These are phyloP conservation scores for Vireo altiloquus DNA, from an alignment of 2,113 vertebrate species.

Conservation along the genomic window DNA sequence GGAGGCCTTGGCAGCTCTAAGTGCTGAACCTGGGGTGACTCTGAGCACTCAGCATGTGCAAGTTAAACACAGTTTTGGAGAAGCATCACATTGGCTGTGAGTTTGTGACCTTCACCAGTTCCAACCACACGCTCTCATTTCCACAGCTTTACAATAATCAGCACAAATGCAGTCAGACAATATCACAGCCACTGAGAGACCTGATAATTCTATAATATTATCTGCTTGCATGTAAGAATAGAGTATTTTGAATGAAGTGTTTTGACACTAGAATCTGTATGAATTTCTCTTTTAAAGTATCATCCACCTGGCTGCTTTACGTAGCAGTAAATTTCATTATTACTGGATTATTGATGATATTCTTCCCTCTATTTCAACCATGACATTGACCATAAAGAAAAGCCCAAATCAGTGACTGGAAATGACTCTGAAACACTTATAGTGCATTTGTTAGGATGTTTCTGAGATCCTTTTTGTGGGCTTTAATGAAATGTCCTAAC, in stretches of 20 bases:
- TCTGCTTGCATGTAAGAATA: not conserved
- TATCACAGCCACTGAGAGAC: not conserved
- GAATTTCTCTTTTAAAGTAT: not conserved
- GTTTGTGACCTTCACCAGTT: not conserved
- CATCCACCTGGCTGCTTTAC: not conserved
- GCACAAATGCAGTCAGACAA: not conserved
- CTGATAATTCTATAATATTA: fast-evolving
- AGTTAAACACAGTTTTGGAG: not conserved
- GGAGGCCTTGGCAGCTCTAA: not conserved
- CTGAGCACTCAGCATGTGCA: not conserved
- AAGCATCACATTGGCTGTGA: not conserved
- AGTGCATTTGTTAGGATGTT: not conserved
- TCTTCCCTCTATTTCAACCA: not conserved
- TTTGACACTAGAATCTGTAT: not conserved
- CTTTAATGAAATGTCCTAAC: not conserved
- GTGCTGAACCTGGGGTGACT: not conserved
- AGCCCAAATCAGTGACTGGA: not conserved
- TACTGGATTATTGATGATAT: not conserved
- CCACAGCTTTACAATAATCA: not conserved
- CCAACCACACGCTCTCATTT: not conserved
- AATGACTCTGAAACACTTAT: not conserved
- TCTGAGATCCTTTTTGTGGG: not conserved
- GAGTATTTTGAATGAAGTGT: no score
- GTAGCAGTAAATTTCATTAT: not conserved
- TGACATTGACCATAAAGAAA: not conserved